Evolutionary conservation across 2,113 vertebrate genomes (phyloP), one percentile per base, ranked within the genome.

Genomic region (Tonatia bakeri): DNA sequence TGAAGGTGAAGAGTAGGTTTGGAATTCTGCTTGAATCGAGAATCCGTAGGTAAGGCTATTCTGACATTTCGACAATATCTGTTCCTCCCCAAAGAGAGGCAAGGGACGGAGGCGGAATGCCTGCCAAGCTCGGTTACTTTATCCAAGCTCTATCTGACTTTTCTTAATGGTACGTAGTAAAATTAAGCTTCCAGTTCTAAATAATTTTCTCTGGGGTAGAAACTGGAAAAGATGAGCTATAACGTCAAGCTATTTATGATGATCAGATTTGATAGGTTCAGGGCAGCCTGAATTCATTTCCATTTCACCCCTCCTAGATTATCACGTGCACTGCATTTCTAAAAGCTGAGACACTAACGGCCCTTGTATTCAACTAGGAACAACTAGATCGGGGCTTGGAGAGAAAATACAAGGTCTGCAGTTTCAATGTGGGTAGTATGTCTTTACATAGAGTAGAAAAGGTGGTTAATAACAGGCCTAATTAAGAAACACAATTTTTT

Each of bases 291-390:
- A 92, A 93, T 88, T 40, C 83, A 91, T 94, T 95, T 92, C 76
- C 88, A 65, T 80, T 95, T 96, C 75, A 87, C 87, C 52, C 96
- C 86, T 95, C 73, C 82, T 36, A 95, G 87, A 91, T 94, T 93
- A 92, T 87, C 94, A 89, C 94, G 70, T 59, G 91, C 91, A 87
- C 4, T 54, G 45, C 40, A 83, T 90, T 97, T 90, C 69, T 50
- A 52, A 96, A 92, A 94, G 22, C 65, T 19, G 69, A 95, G 36
- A 72, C 14, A 69, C 40, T 72, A 72, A 81, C 26, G 84, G 52
- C 31, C 45, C 4, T 84, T 85, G 15, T 80, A 89, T 96, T 90
- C 93, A 96, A 92, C 96, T 38, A 94, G 81, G 47, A 5, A 50
- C 47, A 75, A 88, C 24, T 24, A 84, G 47, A 31, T 67, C 40